Percentiles rank a stretch among this genome's conserved stretches.
Conservation (phyloP, 2,113 vertebrate genomes). For the Apeltes quadracus region DNA sequence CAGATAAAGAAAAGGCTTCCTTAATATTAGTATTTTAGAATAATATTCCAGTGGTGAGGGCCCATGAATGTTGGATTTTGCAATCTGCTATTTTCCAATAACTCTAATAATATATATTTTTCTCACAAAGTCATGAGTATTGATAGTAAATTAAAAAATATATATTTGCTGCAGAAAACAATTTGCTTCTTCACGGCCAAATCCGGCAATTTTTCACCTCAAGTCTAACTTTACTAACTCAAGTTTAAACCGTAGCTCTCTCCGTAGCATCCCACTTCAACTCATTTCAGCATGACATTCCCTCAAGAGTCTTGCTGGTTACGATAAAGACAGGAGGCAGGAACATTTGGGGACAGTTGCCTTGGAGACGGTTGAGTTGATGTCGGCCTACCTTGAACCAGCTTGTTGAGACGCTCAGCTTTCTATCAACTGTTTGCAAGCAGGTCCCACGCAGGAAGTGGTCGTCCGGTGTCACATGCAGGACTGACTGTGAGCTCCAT, state of each 20-base stretch:
- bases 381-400: constrained; percentile 9
- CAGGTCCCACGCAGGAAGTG: neutral
- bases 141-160: no score
- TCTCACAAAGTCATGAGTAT: no score
- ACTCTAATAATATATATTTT: neutral
- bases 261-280: neutral
- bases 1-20: neutral
- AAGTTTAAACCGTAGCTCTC: neutral
- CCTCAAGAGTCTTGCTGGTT: constrained; percentile 13
- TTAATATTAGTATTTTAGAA: neutral
- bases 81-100: no score
- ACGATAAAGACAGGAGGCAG: constrained; percentile 36
- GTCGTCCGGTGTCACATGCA: neutral
- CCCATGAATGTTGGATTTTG: neutral
- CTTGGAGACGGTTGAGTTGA: constrained; percentile 39
- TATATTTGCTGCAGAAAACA: no score
- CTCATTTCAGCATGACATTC: constrained; percentile 19
- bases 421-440: constrained; percentile 1
- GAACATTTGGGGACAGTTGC: constrained; percentile 43
- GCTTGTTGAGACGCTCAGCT: constrained; percentile 19
- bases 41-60: neutral
- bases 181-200: no score
- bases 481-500: neutral
- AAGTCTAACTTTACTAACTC: no score
- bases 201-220: no score